Base-by-base conservation (phyloP, 2,113 vertebrate genomes). In the Ptychochromis oligacanthus region DNA sequence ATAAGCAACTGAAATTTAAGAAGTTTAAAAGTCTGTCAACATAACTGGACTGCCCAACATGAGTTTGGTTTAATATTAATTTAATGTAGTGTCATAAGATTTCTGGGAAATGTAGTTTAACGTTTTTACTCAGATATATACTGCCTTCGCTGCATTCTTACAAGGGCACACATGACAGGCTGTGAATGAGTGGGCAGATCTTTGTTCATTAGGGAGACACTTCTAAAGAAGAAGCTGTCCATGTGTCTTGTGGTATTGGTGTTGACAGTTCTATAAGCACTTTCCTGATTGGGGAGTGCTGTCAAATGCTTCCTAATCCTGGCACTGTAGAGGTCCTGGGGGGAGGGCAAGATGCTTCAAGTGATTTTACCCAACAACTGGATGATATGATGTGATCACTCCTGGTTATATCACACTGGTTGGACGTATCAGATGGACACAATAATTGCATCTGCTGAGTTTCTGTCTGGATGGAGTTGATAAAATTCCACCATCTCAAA, bases 151-250 rank as follows among this genome's bases (percentile, higher is more conserved):
- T 55, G 12, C 11, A 58, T 77, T 57, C 49, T 26, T 18, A 54
- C 22, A 78, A 82, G 46, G 54, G 10, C 55, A 65, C 3, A 5
- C 11, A 10, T 28, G 20, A 80, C 8, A 20, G 7, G 38, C 34
- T 34, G 20, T 43, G 20, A 65, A 59, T 56, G 34, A 31, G 24
- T 20, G 34, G 24, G 40, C 26, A 52, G 18, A 54, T 72, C 11
- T 54, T 67, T 82, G 55, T 75, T 83, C 57, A 65, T 82, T 56
- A n/a, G 56, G 17, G 61, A 75, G 65, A 59, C 64, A 57, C 65
- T 28, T 60, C 28, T 22, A 34, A 56, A 15, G 36, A 60, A 58
- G 54, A 64, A 12, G 77, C 55, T 34, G 54, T 62, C 74, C 18
- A 17, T 22, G 17, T 22, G 38, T 77, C 54, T 81, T 56, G 31